Evolutionary conservation across 2,888 invertebrate species (phyloP), one percentile per base, ranked within the genome.

Genomic region (Bembecia ichneumoniformis): DNA sequence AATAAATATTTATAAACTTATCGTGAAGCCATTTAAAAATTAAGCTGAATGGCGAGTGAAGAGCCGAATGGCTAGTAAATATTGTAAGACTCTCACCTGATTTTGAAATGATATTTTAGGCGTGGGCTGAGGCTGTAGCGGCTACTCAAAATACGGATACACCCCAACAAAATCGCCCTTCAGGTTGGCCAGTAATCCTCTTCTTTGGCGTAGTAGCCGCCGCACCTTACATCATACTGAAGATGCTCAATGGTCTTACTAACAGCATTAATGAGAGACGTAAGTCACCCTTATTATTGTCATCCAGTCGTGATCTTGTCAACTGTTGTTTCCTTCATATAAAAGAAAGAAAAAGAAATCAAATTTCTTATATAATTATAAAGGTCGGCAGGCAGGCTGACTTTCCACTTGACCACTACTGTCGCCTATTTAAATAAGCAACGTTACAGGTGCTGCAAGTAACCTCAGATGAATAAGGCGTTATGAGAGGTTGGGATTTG

Each of bases 211-310:
- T 97, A 50, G 92, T 98, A 46, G 90, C 97, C 48, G 95, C 96
- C 0, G 96, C 96, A 9, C 98, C 99, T 0, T 98, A 96, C 87
- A 87, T 99, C 46, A 93, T 97, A 54, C 94, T 95, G 86, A 94
- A 92, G 74, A 89, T 97, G 74, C 77, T 96, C 53, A 91, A 90
- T 20, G 83, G 88, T 0, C 75, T 90, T 1, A 77, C 82, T 15
- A 77, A 71, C 43, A 81, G 74, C 47, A 88, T 89, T 10, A 82
- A 90, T 60, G 91, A 91, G 70, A 90, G 88, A 81, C 87, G 92
- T 92, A 64, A 84, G 89, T 82, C 15, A 44, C 15, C n/a, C n/a
- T n/a, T n/a, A n/a, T n/a, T 43, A 1, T 35, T 35, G 11, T 35
- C 35, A 35, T 35, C 11, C 11, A 7, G 35, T 35, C 35, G 7